Base-by-base conservation (phyloP, 2,888 invertebrate genomes). In the Furcula furcula region DNA sequence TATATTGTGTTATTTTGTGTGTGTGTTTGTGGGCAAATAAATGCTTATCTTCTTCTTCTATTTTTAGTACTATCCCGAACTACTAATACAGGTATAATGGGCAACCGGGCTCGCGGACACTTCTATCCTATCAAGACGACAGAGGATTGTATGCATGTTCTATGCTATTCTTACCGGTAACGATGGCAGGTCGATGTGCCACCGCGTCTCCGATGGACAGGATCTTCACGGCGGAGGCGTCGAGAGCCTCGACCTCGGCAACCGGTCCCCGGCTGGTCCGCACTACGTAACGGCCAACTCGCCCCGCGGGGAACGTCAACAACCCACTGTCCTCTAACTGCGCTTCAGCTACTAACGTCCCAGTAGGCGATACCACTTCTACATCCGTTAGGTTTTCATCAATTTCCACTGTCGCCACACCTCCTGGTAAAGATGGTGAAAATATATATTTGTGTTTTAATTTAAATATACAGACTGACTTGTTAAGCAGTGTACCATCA, bases 111-210 rank as follows among this genome's bases (percentile, higher is more conserved):
- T n/a, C n/a, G n/a, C n/a, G n/a, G n/a, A n/a, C n/a, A n/a, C n/a
- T n/a, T n/a, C n/a, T n/a, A n/a, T n/a, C n/a, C n/a, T n/a, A n/a
- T n/a, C n/a, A n/a, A n/a, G n/a, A n/a, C n/a, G n/a, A n/a, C n/a
- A n/a, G n/a, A n/a, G n/a, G n/a, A 18, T 2, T 18, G 0, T 18
- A 4, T 20, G 2, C 0, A 20, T n/a, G 20, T n/a, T 20, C 2
- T 3, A 2, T 7, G 1, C 4, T 23, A n/a, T 16, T 16, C 71
- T 85, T 76, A 91, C 94, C 92, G 59, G 93, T 93, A 41, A 97
- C 92, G 40, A 94, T 93, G 9, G 95, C 94, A 1, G 96, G 95
- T 34, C 95, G 91, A 76, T 96, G 95, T 35, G 95, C 94, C 22
- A 94, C 90, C 0, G 95, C 87, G 61, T 96, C 96, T 0, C 93